A percentile compares a stretch with the other conserved stretches of the same genome.
These are phyloP conservation scores for Argentina silus DNA, from an alignment of 2,797 vertebrate species.

Conservation along the genomic window DNA sequence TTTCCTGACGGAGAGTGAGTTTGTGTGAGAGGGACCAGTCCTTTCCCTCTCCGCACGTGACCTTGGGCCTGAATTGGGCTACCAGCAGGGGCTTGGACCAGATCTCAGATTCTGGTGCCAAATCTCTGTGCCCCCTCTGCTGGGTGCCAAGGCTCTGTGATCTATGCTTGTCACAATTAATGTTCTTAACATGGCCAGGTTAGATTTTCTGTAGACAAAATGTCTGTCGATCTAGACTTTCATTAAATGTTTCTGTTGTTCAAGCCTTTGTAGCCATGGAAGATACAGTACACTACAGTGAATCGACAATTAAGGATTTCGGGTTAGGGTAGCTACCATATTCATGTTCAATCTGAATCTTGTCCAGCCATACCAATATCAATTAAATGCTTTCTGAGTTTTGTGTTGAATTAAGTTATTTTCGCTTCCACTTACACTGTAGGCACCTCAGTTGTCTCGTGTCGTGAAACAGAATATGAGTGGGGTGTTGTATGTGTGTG, in stretches of 20 bases:
- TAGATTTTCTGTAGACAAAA: conserved; percentile 41
- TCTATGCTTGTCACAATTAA: conserved; percentile 42
- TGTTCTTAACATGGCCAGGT: conserved; percentile 42
- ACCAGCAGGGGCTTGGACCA: conserved; percentile 44
- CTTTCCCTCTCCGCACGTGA: conserved; percentile 48
- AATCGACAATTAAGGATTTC: too few relatives aligned
- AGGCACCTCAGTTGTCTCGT: neutral
- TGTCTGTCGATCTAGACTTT: conserved; percentile 27
- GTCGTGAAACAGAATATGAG: conserved; percentile 27
- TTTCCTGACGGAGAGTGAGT: too few relatives aligned
- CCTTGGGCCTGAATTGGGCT: conserved; percentile 39
- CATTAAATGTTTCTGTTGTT: conserved; percentile 3
- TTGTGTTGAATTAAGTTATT: too few relatives aligned
- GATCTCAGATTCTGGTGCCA: conserved; percentile 48
- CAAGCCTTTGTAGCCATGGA: neutral
- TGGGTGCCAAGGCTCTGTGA: conserved; percentile 56
- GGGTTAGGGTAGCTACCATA: too few relatives aligned
- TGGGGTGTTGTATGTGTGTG: too few relatives aligned
- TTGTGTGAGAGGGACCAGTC: conserved; percentile 12
- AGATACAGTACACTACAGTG: too few relatives aligned
- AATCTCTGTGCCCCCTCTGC: conserved; percentile 44
- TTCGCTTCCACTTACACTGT: neutral
- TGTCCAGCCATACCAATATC: too few relatives aligned
- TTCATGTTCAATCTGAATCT: too few relatives aligned
- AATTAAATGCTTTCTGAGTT: too few relatives aligned